Evolutionary conservation across 2,113 vertebrate genomes (phyloP), one percentile per base, ranked within the genome.

Genomic region (Notothenia coriiceps): DNA sequence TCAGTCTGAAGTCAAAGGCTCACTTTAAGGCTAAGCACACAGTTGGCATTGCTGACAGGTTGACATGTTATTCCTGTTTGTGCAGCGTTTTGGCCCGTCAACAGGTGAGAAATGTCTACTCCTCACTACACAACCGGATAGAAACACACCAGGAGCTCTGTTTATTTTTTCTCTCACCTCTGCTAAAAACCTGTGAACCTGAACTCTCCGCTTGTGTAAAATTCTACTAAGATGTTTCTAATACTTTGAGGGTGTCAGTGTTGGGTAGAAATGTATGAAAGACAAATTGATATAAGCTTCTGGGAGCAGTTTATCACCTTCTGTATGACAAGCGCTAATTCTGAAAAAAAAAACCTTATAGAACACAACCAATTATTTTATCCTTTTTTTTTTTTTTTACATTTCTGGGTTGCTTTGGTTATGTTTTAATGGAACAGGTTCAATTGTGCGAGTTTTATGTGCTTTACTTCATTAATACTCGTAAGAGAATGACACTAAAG

Each of bases 1-100:
- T 74, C 68, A 70, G 29, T 43, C 15, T 9, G 5, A 46, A 67
- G 71, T 70, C 61, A 65, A 79, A 75, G 50, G 49, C 75, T 79
- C 74, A 50, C 60, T 76, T 76, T 33, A 87, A 74, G 0, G 72
- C 93, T 79, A 68, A 87, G 91, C 89, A 86, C 83, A 80, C 83
- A 77, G 77, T 93, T 95, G 93, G 65, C 90, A 92, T 77, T 79
- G 90, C 93, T 94, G 94, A 94, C 94, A 94, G 90, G 63, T 74
- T 0, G 74, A 82, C 84, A 86, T 91, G 94, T 92, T 64, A 82
- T 80, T 89, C 8, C 13, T 92, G 91, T 95, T 95, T 94, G 86
- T 93, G 92, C 70, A 77, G 73, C 65, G 77, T 63, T 91, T 40
- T 64, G 76, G 86, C 67, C 85, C 93, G 66, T 86, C 92, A 91